Evolutionary conservation across 2,113 vertebrate genomes (phyloP).

Genomic region (Octodon degus): DNA sequence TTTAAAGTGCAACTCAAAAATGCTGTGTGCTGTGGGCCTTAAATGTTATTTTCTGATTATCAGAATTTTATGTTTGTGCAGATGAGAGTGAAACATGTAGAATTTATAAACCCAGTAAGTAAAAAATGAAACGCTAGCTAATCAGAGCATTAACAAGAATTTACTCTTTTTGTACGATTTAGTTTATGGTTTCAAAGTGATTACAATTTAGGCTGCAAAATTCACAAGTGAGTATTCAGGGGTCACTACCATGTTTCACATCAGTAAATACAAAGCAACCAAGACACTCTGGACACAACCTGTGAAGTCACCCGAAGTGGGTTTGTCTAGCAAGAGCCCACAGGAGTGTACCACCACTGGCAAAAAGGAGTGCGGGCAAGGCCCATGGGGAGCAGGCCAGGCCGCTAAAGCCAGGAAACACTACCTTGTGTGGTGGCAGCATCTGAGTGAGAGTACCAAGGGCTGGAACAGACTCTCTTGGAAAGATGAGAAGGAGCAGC

Average conservation of each 20-base stretch:
- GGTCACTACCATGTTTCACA: neutral
- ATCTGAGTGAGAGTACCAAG: neutral
- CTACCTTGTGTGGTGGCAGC: neutral
- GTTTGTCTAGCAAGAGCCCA: neutral
- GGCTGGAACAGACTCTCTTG: neutral
- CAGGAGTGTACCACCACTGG: neutral
- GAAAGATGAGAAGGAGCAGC: neutral
- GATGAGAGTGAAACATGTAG: constrained; percentile 20
- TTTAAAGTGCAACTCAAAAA: constrained; percentile 66
- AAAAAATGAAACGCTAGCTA: constrained; percentile 37
- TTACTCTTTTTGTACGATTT: constrained; percentile 30
- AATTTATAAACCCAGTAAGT: constrained; percentile 45
- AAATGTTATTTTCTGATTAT: constrained; percentile 46
- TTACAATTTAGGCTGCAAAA: constrained; percentile 6
- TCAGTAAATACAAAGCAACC: neutral
- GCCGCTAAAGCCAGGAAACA: neutral
- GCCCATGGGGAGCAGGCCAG: neutral
- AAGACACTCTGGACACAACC: neutral
- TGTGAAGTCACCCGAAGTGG: neutral
- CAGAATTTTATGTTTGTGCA: constrained; percentile 55
- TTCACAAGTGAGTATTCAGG: neutral
- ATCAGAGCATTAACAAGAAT: constrained; percentile 33
- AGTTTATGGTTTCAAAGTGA: constrained; percentile 21
- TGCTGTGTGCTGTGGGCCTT: constrained; percentile 29
- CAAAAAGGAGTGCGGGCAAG: neutral